A percentile compares a stretch with the other conserved stretches of the same genome.
phyloP scores from a whole-genome alignment of 2,888 invertebrate species.

The Altica lythri region DNA sequence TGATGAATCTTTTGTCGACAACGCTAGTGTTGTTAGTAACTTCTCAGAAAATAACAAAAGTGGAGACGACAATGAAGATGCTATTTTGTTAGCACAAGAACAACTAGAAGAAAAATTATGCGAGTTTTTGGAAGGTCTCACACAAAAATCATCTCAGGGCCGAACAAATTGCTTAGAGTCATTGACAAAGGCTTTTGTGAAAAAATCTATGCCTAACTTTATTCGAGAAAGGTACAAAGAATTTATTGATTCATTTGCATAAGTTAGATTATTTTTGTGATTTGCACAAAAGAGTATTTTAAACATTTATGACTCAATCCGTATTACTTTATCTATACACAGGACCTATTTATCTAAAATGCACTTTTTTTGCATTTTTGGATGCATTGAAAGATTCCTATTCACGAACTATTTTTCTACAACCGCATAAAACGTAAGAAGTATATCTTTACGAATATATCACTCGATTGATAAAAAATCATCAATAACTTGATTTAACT shows the following conservation, averaged over 20 bases:
- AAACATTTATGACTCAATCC: no score
- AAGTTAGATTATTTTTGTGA: no score
- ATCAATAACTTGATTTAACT: no score
- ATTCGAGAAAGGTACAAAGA: conserved; percentile 69
- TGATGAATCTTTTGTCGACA: conserved; percentile 76
- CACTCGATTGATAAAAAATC: no score
- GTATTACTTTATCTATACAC: no score
- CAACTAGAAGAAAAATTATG: conserved; percentile 84
- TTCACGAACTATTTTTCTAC: no score
- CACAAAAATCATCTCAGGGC: conserved; percentile 87
- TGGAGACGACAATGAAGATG: conserved; percentile 56
- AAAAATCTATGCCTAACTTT: conserved; percentile 78
- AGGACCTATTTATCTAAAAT: no score
- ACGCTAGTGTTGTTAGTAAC: conserved; percentile 78
- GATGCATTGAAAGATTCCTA: no score
- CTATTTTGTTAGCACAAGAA: conserved; percentile 68
- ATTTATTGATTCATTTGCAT: background rate
- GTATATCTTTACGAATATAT: no score
- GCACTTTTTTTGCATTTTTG: no score
- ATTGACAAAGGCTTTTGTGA: conserved; percentile 74
- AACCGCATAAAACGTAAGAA: no score
- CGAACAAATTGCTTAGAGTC: conserved; percentile 73
- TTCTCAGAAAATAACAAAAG: conserved; percentile 74
- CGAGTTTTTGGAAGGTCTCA: conserved; percentile 84
- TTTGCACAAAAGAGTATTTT: no score